Conservation (phyloP, 2,888 invertebrate species). For the Tachina lurida region DNA sequence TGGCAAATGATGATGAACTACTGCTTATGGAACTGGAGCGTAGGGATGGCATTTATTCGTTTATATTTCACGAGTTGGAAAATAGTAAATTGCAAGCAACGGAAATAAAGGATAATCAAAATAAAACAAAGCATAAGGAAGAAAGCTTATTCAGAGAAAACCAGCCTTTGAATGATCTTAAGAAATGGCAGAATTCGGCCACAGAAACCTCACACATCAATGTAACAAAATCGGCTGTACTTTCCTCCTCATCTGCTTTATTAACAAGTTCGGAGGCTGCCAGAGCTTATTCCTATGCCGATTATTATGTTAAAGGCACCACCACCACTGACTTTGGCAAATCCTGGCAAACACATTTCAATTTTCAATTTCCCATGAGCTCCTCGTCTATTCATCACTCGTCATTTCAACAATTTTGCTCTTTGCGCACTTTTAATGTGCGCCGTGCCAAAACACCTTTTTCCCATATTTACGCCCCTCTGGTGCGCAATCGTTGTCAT, state of each 20-base stretch:
- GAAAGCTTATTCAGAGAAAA: background rate
- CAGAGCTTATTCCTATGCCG: background rate
- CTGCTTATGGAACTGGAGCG: conserved; percentile 73
- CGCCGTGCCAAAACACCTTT: conserved; percentile 70
- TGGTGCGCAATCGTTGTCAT: conserved; percentile 73
- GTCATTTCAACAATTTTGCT: conserved; percentile 62
- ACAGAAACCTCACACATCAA: background rate
- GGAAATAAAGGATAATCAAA: background rate
- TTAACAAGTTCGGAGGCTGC: background rate
- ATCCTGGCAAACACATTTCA: conserved; percentile 21
- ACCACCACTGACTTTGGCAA: background rate
- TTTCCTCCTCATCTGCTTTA: background rate
- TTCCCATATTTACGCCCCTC: conserved; percentile 68
- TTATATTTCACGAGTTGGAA: conserved; percentile 74
- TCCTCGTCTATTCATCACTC: background rate
- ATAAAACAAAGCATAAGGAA: background rate
- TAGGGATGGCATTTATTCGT: conserved; percentile 74
- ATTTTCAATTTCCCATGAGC: conserved; percentile 31
- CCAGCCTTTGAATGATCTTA: background rate
- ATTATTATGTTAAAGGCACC: background rate
- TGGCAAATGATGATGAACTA: conserved; percentile 68
- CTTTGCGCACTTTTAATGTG: conserved; percentile 33
- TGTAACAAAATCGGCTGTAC: background rate
- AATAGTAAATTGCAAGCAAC: conserved; percentile 7
- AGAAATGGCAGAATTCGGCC: background rate